phyloP scores from a whole-genome alignment of 2,797 vertebrate species.

The Amniataba percoides region DNA sequence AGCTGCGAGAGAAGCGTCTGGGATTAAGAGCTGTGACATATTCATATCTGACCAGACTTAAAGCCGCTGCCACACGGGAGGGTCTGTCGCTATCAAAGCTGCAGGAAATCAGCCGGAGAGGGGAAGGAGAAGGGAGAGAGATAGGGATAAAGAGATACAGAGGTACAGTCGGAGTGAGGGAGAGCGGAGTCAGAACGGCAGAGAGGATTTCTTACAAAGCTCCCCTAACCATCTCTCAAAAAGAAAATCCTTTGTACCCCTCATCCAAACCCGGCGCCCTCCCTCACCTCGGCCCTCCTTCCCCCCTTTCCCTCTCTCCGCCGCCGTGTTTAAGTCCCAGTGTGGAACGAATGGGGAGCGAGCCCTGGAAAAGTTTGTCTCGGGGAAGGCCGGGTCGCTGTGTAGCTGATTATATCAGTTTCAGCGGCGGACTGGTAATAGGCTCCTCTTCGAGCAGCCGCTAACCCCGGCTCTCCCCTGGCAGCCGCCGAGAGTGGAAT shows the following conservation, averaged over 20 bases:
- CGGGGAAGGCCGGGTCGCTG: slow-evolving; percentile 86
- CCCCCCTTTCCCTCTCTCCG: slow-evolving; percentile 3
- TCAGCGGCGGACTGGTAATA: slow-evolving; percentile 94
- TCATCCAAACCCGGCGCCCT: slow-evolving; percentile 75
- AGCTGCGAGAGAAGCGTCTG: slow-evolving; percentile 70
- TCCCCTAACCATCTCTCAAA: slow-evolving; percentile 81
- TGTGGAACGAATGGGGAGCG: slow-evolving; percentile 78
- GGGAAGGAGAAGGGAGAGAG: slow-evolving; percentile 58
- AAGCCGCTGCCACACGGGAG: slow-evolving; percentile 77
- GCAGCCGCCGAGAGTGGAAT: slow-evolving; percentile 98
- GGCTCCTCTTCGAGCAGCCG: slow-evolving; percentile 94
- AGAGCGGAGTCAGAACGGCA: slow-evolving; percentile 52
- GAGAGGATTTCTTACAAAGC: slow-evolving; percentile 85
- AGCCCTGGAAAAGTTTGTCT: slow-evolving; percentile 93
- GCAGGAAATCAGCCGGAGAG: slow-evolving; percentile 78
- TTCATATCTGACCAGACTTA: slow-evolving; percentile 86
- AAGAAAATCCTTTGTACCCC: slow-evolving; percentile 84
- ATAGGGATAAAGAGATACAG: slow-evolving; percentile 76
- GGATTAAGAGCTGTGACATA: slow-evolving; percentile 86
- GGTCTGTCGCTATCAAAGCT: slow-evolving; percentile 86
- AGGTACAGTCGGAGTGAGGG: slow-evolving; percentile 52
- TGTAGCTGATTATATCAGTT: slow-evolving; percentile 99
- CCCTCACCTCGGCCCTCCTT: slow-evolving; percentile 70
- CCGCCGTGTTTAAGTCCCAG: slow-evolving; percentile 79
- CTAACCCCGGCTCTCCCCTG: slow-evolving; percentile 94